Evolutionary conservation across 1,140 invertebrate genomes (phyloP).

Genomic region (Papilio aristodemus): DNA sequence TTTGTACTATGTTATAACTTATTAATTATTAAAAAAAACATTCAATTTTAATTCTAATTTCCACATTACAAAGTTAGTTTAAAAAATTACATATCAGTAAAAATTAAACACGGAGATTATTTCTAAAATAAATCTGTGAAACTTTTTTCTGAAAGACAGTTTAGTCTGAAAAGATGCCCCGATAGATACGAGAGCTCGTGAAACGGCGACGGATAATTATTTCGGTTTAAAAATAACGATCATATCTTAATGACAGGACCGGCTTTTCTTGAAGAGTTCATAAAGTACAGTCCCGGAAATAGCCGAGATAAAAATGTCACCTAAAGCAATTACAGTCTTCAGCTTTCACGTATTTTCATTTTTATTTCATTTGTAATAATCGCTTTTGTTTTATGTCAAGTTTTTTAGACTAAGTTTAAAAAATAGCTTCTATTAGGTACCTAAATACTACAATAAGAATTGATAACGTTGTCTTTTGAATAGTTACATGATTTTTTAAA

Average conservation of each 20-base stretch:
- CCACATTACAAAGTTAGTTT: too few species aligned
- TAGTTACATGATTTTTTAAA: too few species aligned
- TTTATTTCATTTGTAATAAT: neutral
- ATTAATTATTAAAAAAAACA: too few species aligned
- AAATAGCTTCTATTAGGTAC: too few species aligned
- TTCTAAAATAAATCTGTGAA: neutral
- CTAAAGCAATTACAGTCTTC: neutral
- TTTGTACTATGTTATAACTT: too few species aligned
- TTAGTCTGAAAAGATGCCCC: constrained; percentile 4
- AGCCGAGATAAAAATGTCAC: neutral
- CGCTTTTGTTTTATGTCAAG: too few species aligned
- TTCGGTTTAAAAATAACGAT: constrained; percentile 13
- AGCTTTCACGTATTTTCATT: neutral
- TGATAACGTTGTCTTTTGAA: too few species aligned
- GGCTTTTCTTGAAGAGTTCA: constrained; percentile 3
- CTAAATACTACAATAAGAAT: too few species aligned
- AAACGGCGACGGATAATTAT: constrained; percentile 13
- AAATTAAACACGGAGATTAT: neutral
- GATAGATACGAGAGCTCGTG: neutral
- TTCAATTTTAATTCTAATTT: too few species aligned
- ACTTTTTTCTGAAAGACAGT: neutral
- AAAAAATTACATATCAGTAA: too few species aligned
- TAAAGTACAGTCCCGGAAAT: constrained; percentile 1
- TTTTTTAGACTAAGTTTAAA: too few species aligned
- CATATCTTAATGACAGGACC: constrained; percentile 12